Base-by-base conservation (phyloP, 2,888 invertebrate species). In the Tortricodes alternella region DNA sequence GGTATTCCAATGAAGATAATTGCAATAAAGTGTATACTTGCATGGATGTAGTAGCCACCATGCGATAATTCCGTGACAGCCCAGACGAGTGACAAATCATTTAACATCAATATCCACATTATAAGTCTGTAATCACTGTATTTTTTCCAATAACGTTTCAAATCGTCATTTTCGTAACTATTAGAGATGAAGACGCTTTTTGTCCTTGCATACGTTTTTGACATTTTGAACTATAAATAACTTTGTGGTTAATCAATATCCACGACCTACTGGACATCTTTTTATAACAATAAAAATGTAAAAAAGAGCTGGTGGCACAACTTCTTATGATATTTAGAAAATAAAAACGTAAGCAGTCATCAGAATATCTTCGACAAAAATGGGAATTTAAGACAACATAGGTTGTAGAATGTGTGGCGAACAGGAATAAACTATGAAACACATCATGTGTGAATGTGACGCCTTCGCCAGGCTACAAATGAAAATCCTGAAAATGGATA, bases 71-170 rank as follows among this genome's bases (percentile, higher is more conserved):
- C 76, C 2, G 73, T 63, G 2, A 48, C 41, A 7, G 55, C 34
- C 55, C 55, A 55, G 11, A 55, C 73, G 5, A 83, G 50, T 1
- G 83, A 63, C 3, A 73, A 62, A 67, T 89, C 87, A 53, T 85
- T 85, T 71, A 86, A 69, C 85, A 87, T 85, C 83, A 84, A 86
- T 18, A 73, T 77, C 76, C 80, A 83, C 48, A 89, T 6, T 8
- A 89, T 60, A 9, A 85, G 58, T 71, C 69, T 81, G 61, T 85
- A 89, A 46, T 74, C 78, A 19, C 62, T 64, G 46, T 86, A 84
- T 59, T 65, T 76, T 8, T 73, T 74, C 86, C 87, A 87, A 11
- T 78, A 76, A 61, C 71, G 66, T 52, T 74, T 70, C 13, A 13
- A 11, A 7, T 27, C n/a, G 11, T 44, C 7, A 44, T 71, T 62